phyloP scores from a whole-genome alignment of 1,140 invertebrate species.

The Aphaenogaster rudis region DNA sequence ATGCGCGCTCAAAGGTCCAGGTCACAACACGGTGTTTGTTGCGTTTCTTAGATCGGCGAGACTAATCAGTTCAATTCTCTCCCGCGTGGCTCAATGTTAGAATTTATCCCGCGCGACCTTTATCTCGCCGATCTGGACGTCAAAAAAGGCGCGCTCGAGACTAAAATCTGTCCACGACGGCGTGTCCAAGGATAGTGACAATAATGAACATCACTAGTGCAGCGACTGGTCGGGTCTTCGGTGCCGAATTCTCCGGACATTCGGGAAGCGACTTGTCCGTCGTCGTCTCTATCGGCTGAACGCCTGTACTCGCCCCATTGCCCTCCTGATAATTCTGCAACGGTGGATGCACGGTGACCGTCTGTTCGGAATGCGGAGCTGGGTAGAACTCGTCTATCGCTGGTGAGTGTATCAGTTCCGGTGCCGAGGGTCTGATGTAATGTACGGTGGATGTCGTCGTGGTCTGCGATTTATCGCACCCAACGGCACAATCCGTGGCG shows the following conservation, averaged over 20 bases:
- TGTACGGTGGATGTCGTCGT: background rate
- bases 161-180: slow-evolving; percentile 13
- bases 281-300: slow-evolving; percentile 7
- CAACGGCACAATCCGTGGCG: too few species aligned
- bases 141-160: slow-evolving; percentile 1
- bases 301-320: background rate
- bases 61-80: background rate
- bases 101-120: background rate
- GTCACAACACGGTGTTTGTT: slow-evolving; percentile 20
- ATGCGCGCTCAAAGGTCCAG: slow-evolving; percentile 59
- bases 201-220: background rate
- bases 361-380: slow-evolving; percentile 70
- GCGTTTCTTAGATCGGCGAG: background rate
- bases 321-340: background rate
- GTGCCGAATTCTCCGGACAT: slow-evolving; percentile 47
- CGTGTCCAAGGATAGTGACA: background rate
- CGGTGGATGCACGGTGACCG: slow-evolving; percentile 62
- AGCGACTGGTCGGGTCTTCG: background rate
- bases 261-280: slow-evolving; percentile 52
- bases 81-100: background rate
- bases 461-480: background rate
- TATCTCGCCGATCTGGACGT: background rate
- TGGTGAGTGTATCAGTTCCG: slow-evolving; percentile 65
- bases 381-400: slow-evolving; percentile 67
- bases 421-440: slow-evolving; percentile 1